Percentiles rank a stretch among this genome's conserved stretches.
These are phyloP conservation scores for Tipula vernalis DNA, from an alignment of 2,888 invertebrate species.

Conservation along the genomic window DNA sequence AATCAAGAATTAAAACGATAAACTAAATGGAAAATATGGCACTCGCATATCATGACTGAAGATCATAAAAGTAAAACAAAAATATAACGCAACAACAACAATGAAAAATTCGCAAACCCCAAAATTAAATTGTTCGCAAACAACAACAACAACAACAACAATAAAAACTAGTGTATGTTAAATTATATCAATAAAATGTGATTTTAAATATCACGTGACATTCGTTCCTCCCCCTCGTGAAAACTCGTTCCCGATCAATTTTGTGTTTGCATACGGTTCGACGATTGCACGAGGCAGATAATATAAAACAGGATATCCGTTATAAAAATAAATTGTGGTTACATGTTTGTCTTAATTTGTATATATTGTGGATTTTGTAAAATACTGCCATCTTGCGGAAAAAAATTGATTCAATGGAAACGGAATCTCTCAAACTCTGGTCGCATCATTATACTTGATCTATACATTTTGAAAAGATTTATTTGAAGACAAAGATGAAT, in stretches of 20 bases:
- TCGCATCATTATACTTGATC: no score
- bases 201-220: no score
- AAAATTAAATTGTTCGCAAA: neutral
- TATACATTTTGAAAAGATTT: no score
- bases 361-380: no score
- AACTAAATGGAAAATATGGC: neutral
- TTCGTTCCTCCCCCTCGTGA: no score
- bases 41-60: conserved; percentile 5
- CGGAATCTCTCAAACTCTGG: no score
- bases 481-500: no score
- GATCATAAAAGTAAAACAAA: neutral
- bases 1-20: conserved; percentile 4
- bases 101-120: neutral
- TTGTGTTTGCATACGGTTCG: neutral
- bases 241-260: neutral
- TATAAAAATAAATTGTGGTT: no score
- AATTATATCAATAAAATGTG: neutral
- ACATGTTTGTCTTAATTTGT: no score
- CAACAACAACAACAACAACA: neutral
- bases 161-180: neutral
- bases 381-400: no score
- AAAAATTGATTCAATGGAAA: no score
- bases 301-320: neutral
- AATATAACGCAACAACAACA: neutral
- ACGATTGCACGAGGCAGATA: neutral